These are phyloP conservation scores for Drosophila santomea DNA, from an alignment of 1,140 invertebrate genomes.

Conservation along the genomic window DNA sequence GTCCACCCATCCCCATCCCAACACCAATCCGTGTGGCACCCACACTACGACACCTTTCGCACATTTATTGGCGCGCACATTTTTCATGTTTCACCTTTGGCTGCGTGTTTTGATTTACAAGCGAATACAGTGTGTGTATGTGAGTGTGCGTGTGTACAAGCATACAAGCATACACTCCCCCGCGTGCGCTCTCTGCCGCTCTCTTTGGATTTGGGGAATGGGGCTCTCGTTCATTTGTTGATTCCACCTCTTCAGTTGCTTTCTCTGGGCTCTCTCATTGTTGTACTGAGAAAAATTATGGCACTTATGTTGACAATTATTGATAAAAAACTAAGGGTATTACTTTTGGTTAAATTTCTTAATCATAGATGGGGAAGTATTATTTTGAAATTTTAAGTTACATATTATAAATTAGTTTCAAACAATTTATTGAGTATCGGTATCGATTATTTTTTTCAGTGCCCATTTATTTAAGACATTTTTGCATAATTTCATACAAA, in stretches of 20 bases:
- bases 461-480: slow-evolving; percentile 56
- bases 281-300: background rate
- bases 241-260: slow-evolving; percentile 68
- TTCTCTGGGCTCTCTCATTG: slow-evolving; percentile 27
- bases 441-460: background rate
- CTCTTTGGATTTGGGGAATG: slow-evolving; percentile 21
- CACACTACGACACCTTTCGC: slow-evolving; percentile 25
- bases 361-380: background rate
- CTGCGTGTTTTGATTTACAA: slow-evolving; percentile 72
- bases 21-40: slow-evolving; percentile 1
- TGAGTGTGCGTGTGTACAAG: slow-evolving; percentile 3
- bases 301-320: background rate
- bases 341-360: too few species aligned
- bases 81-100: slow-evolving; percentile 77
- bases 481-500: slow-evolving; percentile 81
- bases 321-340: too few species aligned
- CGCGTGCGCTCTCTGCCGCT: slow-evolving; percentile 57
- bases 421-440: too few species aligned
- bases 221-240: slow-evolving; percentile 62
- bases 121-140: slow-evolving; percentile 1
- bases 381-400: background rate
- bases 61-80: slow-evolving; percentile 74
- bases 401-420: too few species aligned
- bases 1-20: slow-evolving; percentile 7
- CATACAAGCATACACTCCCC: slow-evolving; percentile 47